phyloP scores from a whole-genome alignment of 2,113 vertebrate genomes.

The Indri indri region DNA sequence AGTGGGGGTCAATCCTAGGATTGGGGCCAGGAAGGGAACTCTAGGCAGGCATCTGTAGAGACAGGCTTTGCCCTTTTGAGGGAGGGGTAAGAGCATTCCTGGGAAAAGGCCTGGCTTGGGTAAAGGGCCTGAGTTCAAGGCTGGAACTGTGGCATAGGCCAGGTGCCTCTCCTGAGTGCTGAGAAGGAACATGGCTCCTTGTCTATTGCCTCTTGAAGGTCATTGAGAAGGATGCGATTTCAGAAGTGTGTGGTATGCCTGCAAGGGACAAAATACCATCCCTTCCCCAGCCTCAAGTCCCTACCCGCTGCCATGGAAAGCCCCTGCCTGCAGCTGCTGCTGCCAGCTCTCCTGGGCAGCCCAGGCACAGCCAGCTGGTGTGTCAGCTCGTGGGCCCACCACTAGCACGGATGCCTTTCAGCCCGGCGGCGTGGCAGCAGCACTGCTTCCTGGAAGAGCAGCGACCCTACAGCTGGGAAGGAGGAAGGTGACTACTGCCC shows the following conservation, averaged over 20 bases:
- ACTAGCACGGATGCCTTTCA: not conserved
- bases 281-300: not conserved
- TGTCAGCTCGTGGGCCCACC: not conserved
- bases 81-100: not conserved
- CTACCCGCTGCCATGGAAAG: not conserved
- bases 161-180: not conserved
- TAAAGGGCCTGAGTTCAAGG: not conserved
- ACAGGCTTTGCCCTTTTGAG: not conserved
- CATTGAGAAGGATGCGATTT: not conserved
- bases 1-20: not conserved
- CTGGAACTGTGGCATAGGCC: not conserved
- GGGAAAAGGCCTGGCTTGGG: not conserved
- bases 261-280: not conserved
- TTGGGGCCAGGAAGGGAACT: not conserved
- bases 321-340: not conserved
- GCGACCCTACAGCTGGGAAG: not conserved
- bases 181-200: not conserved
- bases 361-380: not conserved
- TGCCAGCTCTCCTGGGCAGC: not conserved
- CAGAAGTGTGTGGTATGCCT: not conserved
- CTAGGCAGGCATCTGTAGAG: not conserved
- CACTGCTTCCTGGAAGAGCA: not conserved
- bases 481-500: not conserved
- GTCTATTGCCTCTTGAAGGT: slow-evolving; percentile 25
- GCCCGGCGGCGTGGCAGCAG: not conserved